A percentile compares a stretch with the other conserved stretches of the same genome.
phyloP scores from a whole-genome alignment of 1,140 invertebrate genomes.

The Apis dorsata region DNA sequence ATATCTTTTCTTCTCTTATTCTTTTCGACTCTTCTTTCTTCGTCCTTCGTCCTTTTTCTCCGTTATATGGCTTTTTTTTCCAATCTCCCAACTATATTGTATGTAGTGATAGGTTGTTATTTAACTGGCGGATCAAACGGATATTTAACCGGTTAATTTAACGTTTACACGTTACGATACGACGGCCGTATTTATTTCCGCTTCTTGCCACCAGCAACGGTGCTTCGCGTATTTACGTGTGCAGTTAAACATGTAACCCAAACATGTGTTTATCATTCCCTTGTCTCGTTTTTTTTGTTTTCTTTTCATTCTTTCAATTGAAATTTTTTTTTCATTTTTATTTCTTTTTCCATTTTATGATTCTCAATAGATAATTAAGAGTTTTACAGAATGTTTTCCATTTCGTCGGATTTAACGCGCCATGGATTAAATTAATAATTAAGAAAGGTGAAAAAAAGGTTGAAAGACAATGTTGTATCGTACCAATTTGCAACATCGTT shows the following conservation, averaged over 20 bases:
- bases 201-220: slow-evolving; percentile 35
- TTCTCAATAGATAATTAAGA: slow-evolving; percentile 33
- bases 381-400: slow-evolving; percentile 32
- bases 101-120: slow-evolving; percentile 41
- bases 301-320: too few species aligned
- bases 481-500: slow-evolving; percentile 48
- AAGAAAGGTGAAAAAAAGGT: slow-evolving; percentile 17
- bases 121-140: slow-evolving; percentile 47
- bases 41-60: background rate
- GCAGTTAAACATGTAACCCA: slow-evolving; percentile 30
- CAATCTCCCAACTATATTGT: slow-evolving; percentile 8
- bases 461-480: slow-evolving; percentile 8
- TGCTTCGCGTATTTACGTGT: slow-evolving; percentile 47
- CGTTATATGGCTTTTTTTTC: background rate
- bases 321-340: background rate
- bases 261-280: slow-evolving; percentile 9
- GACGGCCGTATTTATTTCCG: slow-evolving; percentile 56
- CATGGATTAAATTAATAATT: slow-evolving; percentile 29
- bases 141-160: slow-evolving; percentile 64
- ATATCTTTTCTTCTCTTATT: background rate
- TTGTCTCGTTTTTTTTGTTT: background rate
- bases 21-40: background rate
- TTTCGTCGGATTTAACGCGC: slow-evolving; percentile 31
- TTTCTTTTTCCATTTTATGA: background rate
- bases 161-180: slow-evolving; percentile 56